phyloP scores from a whole-genome alignment of 2,888 invertebrate genomes.

The Lepidocyrtinus sp. region DNA sequence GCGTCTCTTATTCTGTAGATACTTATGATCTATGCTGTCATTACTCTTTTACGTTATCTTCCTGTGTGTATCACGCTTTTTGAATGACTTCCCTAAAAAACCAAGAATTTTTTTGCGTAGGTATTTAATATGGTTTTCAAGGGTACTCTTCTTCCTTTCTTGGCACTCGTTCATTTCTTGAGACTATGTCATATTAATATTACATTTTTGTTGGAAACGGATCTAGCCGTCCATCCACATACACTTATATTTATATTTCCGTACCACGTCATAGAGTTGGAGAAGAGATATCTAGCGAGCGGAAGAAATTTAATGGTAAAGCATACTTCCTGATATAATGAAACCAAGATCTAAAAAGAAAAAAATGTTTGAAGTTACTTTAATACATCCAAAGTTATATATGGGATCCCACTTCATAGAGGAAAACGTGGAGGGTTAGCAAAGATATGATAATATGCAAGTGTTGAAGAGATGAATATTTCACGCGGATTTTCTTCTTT shows the following conservation, averaged over 20 bases:
- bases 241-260: too few relatives aligned
- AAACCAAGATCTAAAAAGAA: not conserved
- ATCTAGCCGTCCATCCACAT: too few relatives aligned
- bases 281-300: not conserved
- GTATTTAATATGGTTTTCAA: slow-evolving; percentile 15
- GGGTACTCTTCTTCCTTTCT: slow-evolving; percentile 32
- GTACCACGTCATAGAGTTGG: too few relatives aligned
- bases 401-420: too few relatives aligned
- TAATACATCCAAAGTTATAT: not conserved
- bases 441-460: slow-evolving; percentile 52
- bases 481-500: slow-evolving; percentile 69
- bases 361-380: not conserved
- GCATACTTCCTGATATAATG: not conserved
- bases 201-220: too few relatives aligned
- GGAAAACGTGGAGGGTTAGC: not conserved
- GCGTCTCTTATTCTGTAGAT: too few relatives aligned
- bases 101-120: not conserved
- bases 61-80: not conserved
- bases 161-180: not conserved
- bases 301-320: not conserved
- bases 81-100: not conserved
- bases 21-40: too few relatives aligned
- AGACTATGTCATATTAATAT: too few relatives aligned
- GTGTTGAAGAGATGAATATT: slow-evolving; percentile 70
- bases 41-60: not conserved